These are phyloP conservation scores for Panthera uncia DNA, from an alignment of 2,113 vertebrate genomes.

Conservation along the genomic window DNA sequence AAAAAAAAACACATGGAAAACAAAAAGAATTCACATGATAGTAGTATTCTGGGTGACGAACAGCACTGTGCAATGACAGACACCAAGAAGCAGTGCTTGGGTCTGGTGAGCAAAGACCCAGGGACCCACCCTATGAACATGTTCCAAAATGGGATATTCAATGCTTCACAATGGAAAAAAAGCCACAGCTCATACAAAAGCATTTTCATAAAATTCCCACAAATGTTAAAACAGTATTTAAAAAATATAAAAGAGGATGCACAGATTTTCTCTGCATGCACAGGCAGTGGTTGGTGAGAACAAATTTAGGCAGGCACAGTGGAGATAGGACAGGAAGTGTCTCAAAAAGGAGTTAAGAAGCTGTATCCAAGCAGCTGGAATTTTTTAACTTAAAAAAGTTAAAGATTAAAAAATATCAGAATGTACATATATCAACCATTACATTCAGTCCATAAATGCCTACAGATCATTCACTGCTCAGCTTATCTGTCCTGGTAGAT, in stretches of 20 bases:
- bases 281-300: constrained; percentile 95
- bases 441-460: constrained; percentile 80
- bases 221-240: constrained; percentile 94
- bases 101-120: constrained; percentile 84
- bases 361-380: constrained; percentile 81
- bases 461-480: constrained; percentile 82
- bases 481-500: constrained; percentile 82
- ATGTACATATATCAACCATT: constrained; percentile 77
- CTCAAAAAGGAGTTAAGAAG: constrained; percentile 83
- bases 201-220: constrained; percentile 95
- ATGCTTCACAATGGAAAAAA: constrained; percentile 90
- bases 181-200: constrained; percentile 94
- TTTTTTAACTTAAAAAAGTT: constrained; percentile 77
- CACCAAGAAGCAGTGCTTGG: constrained; percentile 82
- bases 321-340: constrained; percentile 81
- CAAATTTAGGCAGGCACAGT: constrained; percentile 93
- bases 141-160: constrained; percentile 89
- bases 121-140: constrained; percentile 86
- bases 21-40: constrained; percentile 85
- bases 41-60: constrained; percentile 76
- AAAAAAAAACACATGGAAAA: constrained; percentile 54
- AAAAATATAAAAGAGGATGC: constrained; percentile 94
- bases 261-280: constrained; percentile 92
- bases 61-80: constrained; percentile 83
- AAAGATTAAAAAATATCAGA: constrained; percentile 82